Evolutionary conservation across 2,113 vertebrate species (phyloP).

Genomic region (Sinocyclocheilus rhinocerous): DNA sequence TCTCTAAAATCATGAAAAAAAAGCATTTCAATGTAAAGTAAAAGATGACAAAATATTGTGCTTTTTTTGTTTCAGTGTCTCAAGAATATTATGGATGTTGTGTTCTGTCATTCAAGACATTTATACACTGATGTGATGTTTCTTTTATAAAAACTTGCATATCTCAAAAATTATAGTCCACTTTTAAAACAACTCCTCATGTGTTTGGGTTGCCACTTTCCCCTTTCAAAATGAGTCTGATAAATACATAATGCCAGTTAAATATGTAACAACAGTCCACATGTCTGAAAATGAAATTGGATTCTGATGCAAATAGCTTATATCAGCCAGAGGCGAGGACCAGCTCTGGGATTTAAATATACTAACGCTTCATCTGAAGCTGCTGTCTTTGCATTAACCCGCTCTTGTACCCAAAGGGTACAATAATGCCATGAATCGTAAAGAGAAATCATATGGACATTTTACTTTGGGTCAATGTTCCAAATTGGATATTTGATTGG

Average conservation of each 20-base stretch:
- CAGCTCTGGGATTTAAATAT: slow-evolving; percentile 4
- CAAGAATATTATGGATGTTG: not conserved
- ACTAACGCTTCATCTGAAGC: not conserved
- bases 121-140: not conserved
- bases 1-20: not conserved
- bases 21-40: not conserved
- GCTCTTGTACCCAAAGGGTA: slow-evolving; percentile 62
- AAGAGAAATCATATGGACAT: slow-evolving; percentile 57
- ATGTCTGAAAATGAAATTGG: not conserved
- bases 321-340: not conserved
- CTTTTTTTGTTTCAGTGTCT: not conserved
- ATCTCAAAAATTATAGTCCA: not conserved
- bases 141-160: not conserved
- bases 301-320: slow-evolving; percentile 29
- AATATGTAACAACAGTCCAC: not conserved
- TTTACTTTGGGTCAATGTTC: not conserved
- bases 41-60: not conserved
- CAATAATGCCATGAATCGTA: slow-evolving; percentile 46
- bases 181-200: not conserved
- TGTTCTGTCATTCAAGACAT: not conserved
- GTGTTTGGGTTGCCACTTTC: not conserved
- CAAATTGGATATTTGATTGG: not conserved
- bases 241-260: not conserved
- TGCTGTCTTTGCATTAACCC: slow-evolving; percentile 54
- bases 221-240: not conserved